Base-by-base conservation (phyloP, 1,140 invertebrate species). In the Tribolium madens region DNA sequence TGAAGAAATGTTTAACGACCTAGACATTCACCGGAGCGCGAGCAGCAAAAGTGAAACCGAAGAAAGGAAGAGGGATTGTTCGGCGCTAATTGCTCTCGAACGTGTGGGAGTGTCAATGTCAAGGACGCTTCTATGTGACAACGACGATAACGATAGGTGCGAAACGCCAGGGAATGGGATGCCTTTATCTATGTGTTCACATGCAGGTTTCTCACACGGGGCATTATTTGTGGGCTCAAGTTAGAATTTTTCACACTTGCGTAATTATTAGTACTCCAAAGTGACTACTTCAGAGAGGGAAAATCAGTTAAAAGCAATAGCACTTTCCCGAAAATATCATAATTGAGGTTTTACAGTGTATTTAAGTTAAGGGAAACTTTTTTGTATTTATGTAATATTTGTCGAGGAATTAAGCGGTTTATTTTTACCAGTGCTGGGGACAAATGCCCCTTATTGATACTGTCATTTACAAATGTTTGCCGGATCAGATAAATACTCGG, bases 391-490 rank as follows among this genome's bases (percentile, higher is more conserved):
- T 26, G 21, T 5, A 26, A 26, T 26, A 26, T 26, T 26, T 26
- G 21, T 26, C 21, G 21, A 26, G 21, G 21, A 5, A 26, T 26
- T 26, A 26, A 26, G 21, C 21, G 26, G 6, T 31, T 31, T 31
- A 3, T 31, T 31, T 31, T 31, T 31, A 3, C 26, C 6, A 10
- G 2, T 10, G 36, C 9, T 10, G 36, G 36, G 76, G 80, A 80
- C 80, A 82, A 82, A 82, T 82, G 79, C 74, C 60, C 64, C 78
- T 82, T 82, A 82, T 82, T 81, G 81, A 82, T 82, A 82, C 80
- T 81, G 81, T 82, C 81, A 82, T 82, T 82, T 82, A 82, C 80
- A 82, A 81, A 82, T 81, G 77, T 80, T 77, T 73, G 70, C 53
- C 42, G 42, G 78, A 81, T 81, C 80, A 76, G 76, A 81, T 78